Base-by-base conservation (phyloP, 2,113 vertebrate genomes). In the Chloropsis cyanopogon region DNA sequence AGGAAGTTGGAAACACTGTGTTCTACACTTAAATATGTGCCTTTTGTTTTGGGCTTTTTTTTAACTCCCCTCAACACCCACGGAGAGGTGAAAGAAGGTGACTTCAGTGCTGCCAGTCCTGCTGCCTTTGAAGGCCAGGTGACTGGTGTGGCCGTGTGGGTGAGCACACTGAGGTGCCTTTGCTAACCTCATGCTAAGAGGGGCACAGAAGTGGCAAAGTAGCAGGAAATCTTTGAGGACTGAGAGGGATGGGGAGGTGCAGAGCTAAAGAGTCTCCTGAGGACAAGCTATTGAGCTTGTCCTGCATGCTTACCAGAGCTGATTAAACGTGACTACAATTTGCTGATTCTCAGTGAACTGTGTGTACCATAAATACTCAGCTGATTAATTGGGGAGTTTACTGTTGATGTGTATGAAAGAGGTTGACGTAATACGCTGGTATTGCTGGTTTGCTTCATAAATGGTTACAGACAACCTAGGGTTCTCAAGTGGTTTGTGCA, bases 121-220 rank as follows among this genome's bases (percentile, higher is more conserved):
- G 1, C 7, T 91, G 10, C 37, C 46, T 44, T 33, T 42, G 70
- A 21, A 41, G 46, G 52, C 16, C 18, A 2, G 8, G 33, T n/a
- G 20, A 4, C 28, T 54, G 47, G 28, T 3, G 0, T 9, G 41
- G 25, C n/a, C 11, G 0, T 3, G 16, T 53, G 61, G 33, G 49
- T 44, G 14, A 4, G 44, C 25, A 4, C 9, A 2, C 31, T 4
- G 39, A 53, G 57, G 37, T 56, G 47, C 53, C 9, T 2, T 50
- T 9, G 0, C 50, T 57, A 19, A 3, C 29, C 19, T 22, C 1
- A 0, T 53, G 54, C 19, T 31, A 14, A 5, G 78, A 29, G 10
- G 16, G 42, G 42, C 73, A 37, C 4, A 1, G 2, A 33, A 53
- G 39, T 29, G 52, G 15, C 35, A 25, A 19, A 92, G 44, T 2